Evolutionary conservation across 2,113 vertebrate species (phyloP).

Genomic region (Pteropus alecto): DNA sequence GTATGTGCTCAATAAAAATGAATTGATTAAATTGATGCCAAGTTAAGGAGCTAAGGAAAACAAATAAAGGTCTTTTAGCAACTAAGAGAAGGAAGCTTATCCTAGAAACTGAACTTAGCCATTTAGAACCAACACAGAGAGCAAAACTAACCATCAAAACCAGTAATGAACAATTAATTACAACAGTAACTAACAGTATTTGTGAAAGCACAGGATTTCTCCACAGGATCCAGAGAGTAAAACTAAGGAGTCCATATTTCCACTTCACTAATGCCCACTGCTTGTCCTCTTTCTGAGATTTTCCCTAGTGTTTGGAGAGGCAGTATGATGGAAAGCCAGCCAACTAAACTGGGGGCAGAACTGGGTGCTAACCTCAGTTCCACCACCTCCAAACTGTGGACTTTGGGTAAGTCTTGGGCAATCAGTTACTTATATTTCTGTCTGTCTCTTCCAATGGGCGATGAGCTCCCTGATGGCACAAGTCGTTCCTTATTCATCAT

Average conservation of each 20-base stretch:
- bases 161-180: not conserved
- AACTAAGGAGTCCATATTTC: not conserved
- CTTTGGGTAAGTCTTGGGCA: not conserved
- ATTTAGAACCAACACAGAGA: not conserved
- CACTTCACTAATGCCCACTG: not conserved
- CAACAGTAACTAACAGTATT: not conserved
- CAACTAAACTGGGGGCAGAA: not conserved
- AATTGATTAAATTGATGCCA: not conserved
- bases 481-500: not conserved
- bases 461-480: not conserved
- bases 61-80: not conserved
- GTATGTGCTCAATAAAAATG: not conserved
- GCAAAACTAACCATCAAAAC: not conserved
- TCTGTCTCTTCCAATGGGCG: not conserved
- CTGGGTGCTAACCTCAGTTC: not conserved
- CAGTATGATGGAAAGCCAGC: not conserved
- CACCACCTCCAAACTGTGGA: not conserved
- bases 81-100: not conserved
- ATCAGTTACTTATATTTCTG: not conserved
- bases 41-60: not conserved
- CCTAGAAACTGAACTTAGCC: not conserved
- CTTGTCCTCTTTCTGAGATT: not conserved
- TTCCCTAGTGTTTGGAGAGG: not conserved
- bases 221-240: not conserved
- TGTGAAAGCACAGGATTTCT: not conserved